These are phyloP conservation scores for Melipona bicolor DNA, from an alignment of 2,888 invertebrate species.

Conservation along the genomic window DNA sequence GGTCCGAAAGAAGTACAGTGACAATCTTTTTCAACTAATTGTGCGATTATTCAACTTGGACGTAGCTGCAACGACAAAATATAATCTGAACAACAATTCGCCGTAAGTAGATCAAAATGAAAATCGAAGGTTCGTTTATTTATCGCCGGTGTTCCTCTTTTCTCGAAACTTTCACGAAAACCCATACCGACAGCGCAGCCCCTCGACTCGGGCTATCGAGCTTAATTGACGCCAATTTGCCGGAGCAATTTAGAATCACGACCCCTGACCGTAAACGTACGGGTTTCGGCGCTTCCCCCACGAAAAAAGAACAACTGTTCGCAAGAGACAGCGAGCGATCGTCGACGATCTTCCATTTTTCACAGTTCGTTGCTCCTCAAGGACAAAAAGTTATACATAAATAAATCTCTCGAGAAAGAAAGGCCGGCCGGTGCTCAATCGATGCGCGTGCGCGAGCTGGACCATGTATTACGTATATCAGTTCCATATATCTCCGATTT, in stretches of 20 bases:
- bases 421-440: constrained; percentile 79
- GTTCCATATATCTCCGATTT: constrained; percentile 65
- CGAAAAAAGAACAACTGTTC: constrained; percentile 28
- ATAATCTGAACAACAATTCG: neutral
- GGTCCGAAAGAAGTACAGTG: too few relatives aligned
- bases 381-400: constrained; percentile 79
- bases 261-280: constrained; percentile 54
- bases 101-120: constrained; percentile 1
- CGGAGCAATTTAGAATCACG: constrained; percentile 57
- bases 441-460: constrained; percentile 74
- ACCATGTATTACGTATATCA: constrained; percentile 83
- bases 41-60: neutral
- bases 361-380: constrained; percentile 76
- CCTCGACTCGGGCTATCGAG: constrained; percentile 45
- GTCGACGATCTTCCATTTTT: constrained; percentile 68
- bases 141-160: constrained; percentile 56
- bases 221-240: constrained; percentile 61
- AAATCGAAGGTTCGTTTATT: constrained; percentile 25
- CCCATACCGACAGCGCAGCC: constrained; percentile 31
- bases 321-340: constrained; percentile 74
- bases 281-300: constrained; percentile 37
- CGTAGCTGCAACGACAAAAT: neutral
- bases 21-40: neutral
- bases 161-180: constrained; percentile 48
- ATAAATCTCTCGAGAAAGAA: constrained; percentile 82